These are phyloP conservation scores for Phoxinus phoxinus DNA, from an alignment of 2,113 vertebrate species.

Conservation along the genomic window DNA sequence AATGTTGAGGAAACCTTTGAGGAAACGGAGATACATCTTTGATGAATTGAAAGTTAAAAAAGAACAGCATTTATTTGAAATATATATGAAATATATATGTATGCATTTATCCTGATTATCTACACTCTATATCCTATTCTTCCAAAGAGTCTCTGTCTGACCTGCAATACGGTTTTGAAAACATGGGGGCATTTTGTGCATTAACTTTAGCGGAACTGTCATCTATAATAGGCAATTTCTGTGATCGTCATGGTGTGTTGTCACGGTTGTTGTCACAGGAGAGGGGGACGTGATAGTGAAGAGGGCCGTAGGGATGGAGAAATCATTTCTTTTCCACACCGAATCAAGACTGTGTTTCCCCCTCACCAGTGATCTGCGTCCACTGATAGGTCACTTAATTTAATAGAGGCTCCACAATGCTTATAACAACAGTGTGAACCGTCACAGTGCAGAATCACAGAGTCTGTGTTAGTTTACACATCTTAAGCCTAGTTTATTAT, in stretches of 20 bases:
- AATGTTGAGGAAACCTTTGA: no score
- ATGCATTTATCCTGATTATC: neutral
- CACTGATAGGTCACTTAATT: conserved; percentile 48
- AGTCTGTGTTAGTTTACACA: neutral
- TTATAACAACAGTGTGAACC: neutral
- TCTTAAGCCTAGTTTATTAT: neutral
- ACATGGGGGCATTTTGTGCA: conserved; percentile 26
- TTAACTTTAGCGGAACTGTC: conserved; percentile 58
- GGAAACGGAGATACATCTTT: no score
- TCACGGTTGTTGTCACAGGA: conserved; percentile 57
- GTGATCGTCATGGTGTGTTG: conserved; percentile 60
- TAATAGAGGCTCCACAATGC: conserved; percentile 45
- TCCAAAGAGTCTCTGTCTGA: conserved; percentile 18
- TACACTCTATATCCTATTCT: neutral
- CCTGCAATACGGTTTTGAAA: conserved; percentile 46
- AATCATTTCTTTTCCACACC: conserved; percentile 50
- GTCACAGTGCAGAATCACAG: neutral
- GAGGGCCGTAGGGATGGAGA: conserved; percentile 48
- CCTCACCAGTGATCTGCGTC: conserved; percentile 37
- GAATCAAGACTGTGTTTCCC: conserved; percentile 42
- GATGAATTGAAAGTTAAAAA: neutral
- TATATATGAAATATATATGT: neutral
- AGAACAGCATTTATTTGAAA: neutral
- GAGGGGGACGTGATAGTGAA: conserved; percentile 29
- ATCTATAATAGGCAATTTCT: conserved; percentile 62